Evolutionary conservation across 2,113 vertebrate genomes (phyloP).

Genomic region (Tor tambroides): DNA sequence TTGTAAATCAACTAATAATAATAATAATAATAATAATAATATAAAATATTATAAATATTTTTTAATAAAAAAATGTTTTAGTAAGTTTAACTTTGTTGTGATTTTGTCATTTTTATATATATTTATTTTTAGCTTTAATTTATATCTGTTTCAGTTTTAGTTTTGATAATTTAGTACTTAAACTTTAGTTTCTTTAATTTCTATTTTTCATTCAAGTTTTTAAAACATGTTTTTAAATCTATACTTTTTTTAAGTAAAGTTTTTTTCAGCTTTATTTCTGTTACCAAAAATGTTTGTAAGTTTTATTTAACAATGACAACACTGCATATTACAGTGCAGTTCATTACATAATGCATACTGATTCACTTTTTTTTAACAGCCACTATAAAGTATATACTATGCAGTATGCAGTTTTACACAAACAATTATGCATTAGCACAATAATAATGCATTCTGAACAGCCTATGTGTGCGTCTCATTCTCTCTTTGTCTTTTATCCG

Average conservation of each 20-base stretch:
- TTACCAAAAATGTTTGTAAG: neutral
- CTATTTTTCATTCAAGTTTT: no score
- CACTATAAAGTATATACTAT: neutral
- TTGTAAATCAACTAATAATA: no score
- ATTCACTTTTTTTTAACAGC: neutral
- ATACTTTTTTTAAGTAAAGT: neutral
- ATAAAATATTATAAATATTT: no score
- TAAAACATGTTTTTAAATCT: no score
- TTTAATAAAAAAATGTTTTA: no score
- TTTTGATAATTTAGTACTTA: neutral
- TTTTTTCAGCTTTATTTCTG: neutral
- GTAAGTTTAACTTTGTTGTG: no score
- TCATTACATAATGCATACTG: neutral
- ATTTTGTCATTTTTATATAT: no score
- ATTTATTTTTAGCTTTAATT: neutral
- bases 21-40: no score
- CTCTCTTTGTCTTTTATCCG: conserved; percentile 16
- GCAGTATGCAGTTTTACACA: neutral
- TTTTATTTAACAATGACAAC: neutral
- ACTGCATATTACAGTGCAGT: neutral
- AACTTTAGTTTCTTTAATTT: no score
- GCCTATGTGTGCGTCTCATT: neutral
- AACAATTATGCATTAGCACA: neutral
- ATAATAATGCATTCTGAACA: neutral
- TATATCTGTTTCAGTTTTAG: neutral